phyloP scores from a whole-genome alignment of 2,797 vertebrate species.

The Hapalemur alaotrensis region DNA sequence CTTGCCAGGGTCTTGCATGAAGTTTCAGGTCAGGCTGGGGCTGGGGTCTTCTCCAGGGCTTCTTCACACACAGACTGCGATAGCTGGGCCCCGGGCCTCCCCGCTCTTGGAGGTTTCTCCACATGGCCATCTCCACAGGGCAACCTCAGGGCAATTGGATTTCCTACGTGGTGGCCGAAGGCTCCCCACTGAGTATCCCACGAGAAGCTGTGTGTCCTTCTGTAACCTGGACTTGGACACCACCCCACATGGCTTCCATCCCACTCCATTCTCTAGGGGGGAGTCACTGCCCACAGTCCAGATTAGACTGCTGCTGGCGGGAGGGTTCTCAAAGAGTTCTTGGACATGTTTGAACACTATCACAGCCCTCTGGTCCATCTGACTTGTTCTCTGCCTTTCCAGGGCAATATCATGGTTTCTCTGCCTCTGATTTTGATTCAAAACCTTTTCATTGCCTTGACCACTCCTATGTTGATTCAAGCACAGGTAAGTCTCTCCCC shows the following conservation, averaged over 20 bases:
- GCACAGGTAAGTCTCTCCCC: neutral
- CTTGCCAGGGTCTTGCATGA: neutral
- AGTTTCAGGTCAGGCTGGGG: neutral
- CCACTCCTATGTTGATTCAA: neutral
- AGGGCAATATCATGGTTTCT: neutral
- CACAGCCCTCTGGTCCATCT: neutral
- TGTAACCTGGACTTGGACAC: neutral
- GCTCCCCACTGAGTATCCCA: neutral
- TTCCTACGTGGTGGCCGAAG: neutral
- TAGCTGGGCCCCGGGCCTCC: neutral
- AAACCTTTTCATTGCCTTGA: neutral
- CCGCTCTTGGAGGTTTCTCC: neutral
- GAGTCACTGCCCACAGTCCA: too few species aligned
- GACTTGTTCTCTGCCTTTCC: neutral
- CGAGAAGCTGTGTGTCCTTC: neutral
- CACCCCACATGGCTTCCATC: neutral
- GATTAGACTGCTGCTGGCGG: fast-evolving
- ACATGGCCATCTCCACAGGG: neutral
- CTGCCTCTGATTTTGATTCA: neutral
- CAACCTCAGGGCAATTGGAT: neutral
- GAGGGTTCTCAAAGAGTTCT: fast-evolving
- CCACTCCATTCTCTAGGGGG: too few species aligned
- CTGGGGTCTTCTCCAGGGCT: neutral
- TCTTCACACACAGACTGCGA: neutral
- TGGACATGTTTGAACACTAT: neutral